Evolutionary conservation across 2,888 invertebrate genomes (phyloP), one percentile per base, ranked within the genome.

Genomic region (Malacosoma neustria): DNA sequence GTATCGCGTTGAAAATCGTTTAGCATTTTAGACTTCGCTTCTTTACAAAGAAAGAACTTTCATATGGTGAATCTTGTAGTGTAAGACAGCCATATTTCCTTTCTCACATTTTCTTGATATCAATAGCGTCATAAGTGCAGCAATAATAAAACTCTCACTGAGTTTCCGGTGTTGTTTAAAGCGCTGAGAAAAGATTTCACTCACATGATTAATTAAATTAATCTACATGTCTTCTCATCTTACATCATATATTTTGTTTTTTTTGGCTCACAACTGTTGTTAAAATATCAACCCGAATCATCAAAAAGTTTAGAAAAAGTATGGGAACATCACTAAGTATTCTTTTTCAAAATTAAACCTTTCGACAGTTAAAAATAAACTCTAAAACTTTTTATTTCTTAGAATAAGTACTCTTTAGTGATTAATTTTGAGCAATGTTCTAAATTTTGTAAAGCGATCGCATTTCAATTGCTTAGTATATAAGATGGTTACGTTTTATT

Each of bases 51-150:
- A 74, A 74, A 76, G 64, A 72, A 66, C 52, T 63, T 53, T 57
- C 56, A 64, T 70, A 62, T 70, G 66, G 65, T 71, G 59, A 70
- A 69, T 64, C 67, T 68, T 72, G 67, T 73, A 72, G 65, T 66
- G 64, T 69, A 72, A 60, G 67, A 71, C 77, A 74, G 68, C 73
- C 76, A 72, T 61, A 76, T 81, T 81, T 84, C 85, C 85, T 82
- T 84, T 85, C 85, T 82, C 81, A 84, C 79, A 82, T 77, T 80
- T 80, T 77, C 70, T 72, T 71, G 66, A 72, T 76, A 79, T 79
- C 73, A 80, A 82, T 77, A 71, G 76, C 74, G 57, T 65, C 73
- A 71, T 70, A 56, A 72, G 61, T 67, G 63, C 61, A 63, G 61
- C 66, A 66, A 62, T 67, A 67, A 73, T 72, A 72, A 48, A 74